These are phyloP conservation scores for Alectoris magna DNA, from an alignment of 2,797 vertebrate genomes.

Conservation along the genomic window DNA sequence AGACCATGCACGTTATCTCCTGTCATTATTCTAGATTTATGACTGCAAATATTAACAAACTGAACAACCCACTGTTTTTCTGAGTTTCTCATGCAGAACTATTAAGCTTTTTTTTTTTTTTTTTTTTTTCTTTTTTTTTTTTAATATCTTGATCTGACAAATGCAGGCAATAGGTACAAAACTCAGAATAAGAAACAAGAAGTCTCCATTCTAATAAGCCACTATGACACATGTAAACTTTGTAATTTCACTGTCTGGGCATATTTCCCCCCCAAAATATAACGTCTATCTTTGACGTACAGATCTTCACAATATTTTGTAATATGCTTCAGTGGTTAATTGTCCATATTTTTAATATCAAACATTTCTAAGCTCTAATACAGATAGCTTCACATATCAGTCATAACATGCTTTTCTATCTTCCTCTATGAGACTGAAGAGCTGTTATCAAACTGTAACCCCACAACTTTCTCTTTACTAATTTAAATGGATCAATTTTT, in stretches of 20 bases:
- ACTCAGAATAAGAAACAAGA: background rate
- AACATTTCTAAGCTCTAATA: background rate
- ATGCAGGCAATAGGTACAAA: background rate
- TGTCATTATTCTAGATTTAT: background rate
- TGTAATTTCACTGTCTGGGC: background rate
- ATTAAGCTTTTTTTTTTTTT: background rate
- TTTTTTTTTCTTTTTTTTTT: background rate
- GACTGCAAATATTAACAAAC: background rate
- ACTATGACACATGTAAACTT: background rate
- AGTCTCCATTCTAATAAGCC: background rate
- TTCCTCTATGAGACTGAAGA: background rate
- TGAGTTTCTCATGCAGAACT: background rate
- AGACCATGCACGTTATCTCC: background rate
- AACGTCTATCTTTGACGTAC: background rate
- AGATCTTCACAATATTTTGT: background rate
- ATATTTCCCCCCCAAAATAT: background rate
- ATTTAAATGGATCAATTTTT: accelerated
- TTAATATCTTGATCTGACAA: background rate
- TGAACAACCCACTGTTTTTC: background rate
- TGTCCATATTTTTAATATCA: background rate
- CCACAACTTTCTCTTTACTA: background rate
- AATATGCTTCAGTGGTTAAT: background rate
- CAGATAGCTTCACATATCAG: background rate
- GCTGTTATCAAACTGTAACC: background rate
- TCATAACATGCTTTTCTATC: background rate